A percentile compares a stretch with the other conserved stretches of the same genome.
Evolutionary conservation across 2,113 vertebrate genomes (phyloP).

Genomic region (Pimephales promelas): DNA sequence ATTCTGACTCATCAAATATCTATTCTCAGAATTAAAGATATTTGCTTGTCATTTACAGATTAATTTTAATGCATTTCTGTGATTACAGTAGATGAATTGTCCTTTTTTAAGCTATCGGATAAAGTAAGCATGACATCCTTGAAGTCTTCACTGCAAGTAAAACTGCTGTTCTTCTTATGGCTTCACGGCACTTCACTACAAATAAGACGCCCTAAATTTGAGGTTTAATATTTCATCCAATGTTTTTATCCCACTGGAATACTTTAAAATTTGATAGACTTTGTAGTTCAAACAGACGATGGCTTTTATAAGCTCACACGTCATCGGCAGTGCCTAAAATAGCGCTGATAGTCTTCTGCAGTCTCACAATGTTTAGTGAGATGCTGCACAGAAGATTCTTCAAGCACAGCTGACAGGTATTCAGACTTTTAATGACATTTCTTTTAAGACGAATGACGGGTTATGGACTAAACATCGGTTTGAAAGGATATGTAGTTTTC

Average conservation of each 20-base stretch:
- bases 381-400: slow-evolving; percentile 20
- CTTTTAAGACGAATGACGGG: background rate
- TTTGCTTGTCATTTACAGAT: background rate
- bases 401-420: slow-evolving; percentile 8
- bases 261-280: slow-evolving; percentile 67
- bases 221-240: slow-evolving; percentile 63
- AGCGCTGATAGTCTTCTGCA: slow-evolving; percentile 15
- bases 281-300: slow-evolving; percentile 60
- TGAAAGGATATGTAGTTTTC: background rate
- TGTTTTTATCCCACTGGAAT: slow-evolving; percentile 59
- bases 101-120: background rate
- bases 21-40: background rate
- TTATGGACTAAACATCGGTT: background rate
- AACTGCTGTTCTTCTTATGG: background rate
- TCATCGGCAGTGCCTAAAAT: slow-evolving; percentile 34
- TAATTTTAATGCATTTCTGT: background rate
- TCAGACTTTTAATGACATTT: background rate
- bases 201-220: slow-evolving; percentile 48
- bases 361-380: slow-evolving; percentile 9
- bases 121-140: background rate
- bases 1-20: background rate
- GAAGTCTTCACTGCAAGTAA: background rate
- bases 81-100: background rate
- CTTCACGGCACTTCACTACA: slow-evolving; percentile 33
- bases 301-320: slow-evolving; percentile 42